Evolutionary conservation across 1,140 invertebrate species (phyloP), one percentile per base, ranked within the genome.

Genomic region (Drosophila kikkawai): DNA sequence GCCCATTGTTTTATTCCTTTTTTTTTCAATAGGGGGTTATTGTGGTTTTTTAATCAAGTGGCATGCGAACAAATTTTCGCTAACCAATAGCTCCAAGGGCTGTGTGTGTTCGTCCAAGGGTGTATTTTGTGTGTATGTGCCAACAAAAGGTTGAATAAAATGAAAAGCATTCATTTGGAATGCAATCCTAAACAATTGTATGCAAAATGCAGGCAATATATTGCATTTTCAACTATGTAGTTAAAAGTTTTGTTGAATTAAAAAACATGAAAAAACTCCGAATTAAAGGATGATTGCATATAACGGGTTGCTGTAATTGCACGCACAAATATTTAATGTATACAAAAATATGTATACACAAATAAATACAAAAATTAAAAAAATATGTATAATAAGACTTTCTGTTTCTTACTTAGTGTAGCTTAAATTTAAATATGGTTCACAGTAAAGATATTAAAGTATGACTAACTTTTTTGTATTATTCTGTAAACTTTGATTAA

Each of bases 1-100:
- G 63, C 68, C 61, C 45, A 42, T 61, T 75, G 41, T 53, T 22
- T 47, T 53, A 41, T 69, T 65, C 47, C 47, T 51, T 58, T 29
- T 51, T 58, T 29, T 45, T 41, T 51, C 47, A 42, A 37, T 45
- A 39, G 67, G 67, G 44, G 66, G 55, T 69, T 82, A 84, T 90
- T 90, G 85, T 90, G 85, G 85, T 68, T 90, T 90, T 90, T 90
- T 90, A 90, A 90, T 90, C 85, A 90, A 90, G 85, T 84, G 83
- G 85, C 76, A 79, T 81, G 86, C 61, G 57, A 80, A 90, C 74
- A 80, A 88, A 75, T 71, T 75, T 84, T 71, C 53, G 51, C 53
- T 50, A 70, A 50, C 51, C 51, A n/a, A 71, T 55, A 48, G 56
- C 65, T 66, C 32, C 41, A 22, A 55, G 53, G 37, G 37, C 12